Evolutionary conservation across 2,113 vertebrate species (phyloP), one percentile per base, ranked within the genome.

Genomic region (Xenopus borealis): DNA sequence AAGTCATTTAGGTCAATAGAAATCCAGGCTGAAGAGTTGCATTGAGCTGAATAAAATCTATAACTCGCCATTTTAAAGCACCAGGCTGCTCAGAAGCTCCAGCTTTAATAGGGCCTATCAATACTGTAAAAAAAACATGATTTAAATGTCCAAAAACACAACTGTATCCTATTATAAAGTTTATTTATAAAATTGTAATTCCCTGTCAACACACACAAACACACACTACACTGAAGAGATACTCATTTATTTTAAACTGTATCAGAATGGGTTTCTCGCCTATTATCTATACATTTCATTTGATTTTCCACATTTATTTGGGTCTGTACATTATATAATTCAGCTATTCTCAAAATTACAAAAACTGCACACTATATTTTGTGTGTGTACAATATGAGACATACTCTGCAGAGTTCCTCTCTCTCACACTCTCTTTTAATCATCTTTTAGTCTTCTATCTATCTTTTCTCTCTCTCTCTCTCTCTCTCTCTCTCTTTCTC

Each of bases 1-100:
- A 63, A 78, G 58, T 53, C 27, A 18, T 58, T 62, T 33, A 46
- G 59, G 71, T 79, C 78, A 79, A 69, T 79, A 69, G n/a, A 73
- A 69, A 47, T 45, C 53, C 62, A 66, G 65, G 40, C 65, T 72
- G 58, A 62, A 69, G 40, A 67, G 45, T 67, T 62, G n/a, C 47
- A 63, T 52, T 78, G 69, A 71, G 52, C 59, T 17, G 13, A 33
- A 71, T 57, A 78, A 72, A 78, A 78, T 78, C 77, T 57, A 69
- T 79, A 73, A 18, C 58, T 73, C n/a, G 58, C 66, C 71, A 69
- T 79, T 79, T 79, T 69, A 47, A 59, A 69, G 71, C 66, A 69
- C 66, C 62, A 69, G 72, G 46, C 57, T 62, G 52, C 68, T 55
- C 23, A 67, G 76, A 62, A 68, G 64, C 70, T 62, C 44, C 66